Base-by-base conservation (phyloP, 2,797 vertebrate genomes). In the Catamblyrhynchus diadema region DNA sequence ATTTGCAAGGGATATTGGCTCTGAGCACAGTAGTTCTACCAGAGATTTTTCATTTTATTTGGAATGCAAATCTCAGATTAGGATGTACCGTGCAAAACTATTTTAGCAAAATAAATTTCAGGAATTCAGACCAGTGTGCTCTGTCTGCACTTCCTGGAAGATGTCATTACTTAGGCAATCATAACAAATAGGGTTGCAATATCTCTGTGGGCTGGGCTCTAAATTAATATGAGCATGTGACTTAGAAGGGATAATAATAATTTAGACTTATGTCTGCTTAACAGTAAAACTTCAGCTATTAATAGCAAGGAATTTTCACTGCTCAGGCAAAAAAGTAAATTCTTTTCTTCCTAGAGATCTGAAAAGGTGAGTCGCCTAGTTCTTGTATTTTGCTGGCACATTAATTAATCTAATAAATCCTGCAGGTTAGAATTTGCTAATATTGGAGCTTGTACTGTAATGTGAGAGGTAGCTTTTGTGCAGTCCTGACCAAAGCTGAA, bases 151-250 rank as follows among this genome's bases (percentile, higher is more conserved):
- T 96, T 95, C 94, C 95, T 96, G 96, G 81, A 89, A 86, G 88
- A 94, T 94, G 89, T 91, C 87, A 67, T 93, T 95, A 56, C 77
- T 81, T 64, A 60, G 88, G 85, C 90, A 97, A 92, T 96, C 95
- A 77, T 42, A 64, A 84, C 81, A 94, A 93, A 81, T 81, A 79
- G 53, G 41, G 39, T 94, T 94, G 91, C 80, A 93, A 28, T 90
- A 70, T 85, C 94, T 92, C 93, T 95, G 86, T 97, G 97, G 96
- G 97, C 56, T 89, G 95, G 93, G 95, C 94, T 96, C 83, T 91
- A 78, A 92, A 93, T 96, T 81, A 93, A 91, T 93, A 28, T 80
- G 70, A 86, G 83, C 10, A 6, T 92, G 92, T 95, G 91, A 35
- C 56, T 94, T 83, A 92, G 89, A 93, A 95, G 90, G 47, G 92